A percentile compares a stretch with the other conserved stretches of the same genome.
Evolutionary conservation across 2,888 invertebrate species (phyloP).

Genomic region (Lycophotia porphyrea): DNA sequence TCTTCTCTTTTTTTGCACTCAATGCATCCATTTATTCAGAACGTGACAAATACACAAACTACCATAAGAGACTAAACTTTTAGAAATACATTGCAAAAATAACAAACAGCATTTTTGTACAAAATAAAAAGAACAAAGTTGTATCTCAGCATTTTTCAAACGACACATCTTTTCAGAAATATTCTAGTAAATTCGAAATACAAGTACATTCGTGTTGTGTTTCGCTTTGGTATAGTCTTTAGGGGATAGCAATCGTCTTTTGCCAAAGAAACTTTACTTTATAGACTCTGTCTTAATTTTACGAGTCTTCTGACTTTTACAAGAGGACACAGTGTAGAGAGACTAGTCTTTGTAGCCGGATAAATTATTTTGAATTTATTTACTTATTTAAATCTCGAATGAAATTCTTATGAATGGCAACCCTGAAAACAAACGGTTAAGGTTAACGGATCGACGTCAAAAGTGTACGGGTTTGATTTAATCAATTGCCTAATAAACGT

Average conservation of each 20-base stretch:
- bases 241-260: slow-evolving; percentile 46
- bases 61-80: slow-evolving; percentile 3
- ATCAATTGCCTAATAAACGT: neutral
- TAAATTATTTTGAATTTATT: neutral
- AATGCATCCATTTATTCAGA: slow-evolving; percentile 7
- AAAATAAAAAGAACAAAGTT: slow-evolving; percentile 43
- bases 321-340: neutral
- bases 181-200: slow-evolving; percentile 28
- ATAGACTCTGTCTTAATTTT: slow-evolving; percentile 34
- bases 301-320: slow-evolving; percentile 24
- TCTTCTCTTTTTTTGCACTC: slow-evolving; percentile 1
- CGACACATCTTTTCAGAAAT: slow-evolving; percentile 41
- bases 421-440: neutral
- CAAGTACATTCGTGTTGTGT: slow-evolving; percentile 28
- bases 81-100: slow-evolving; percentile 31
- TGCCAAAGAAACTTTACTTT: slow-evolving; percentile 34
- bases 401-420: neutral
- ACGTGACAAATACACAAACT: slow-evolving; percentile 34
- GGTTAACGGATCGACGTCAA: neutral
- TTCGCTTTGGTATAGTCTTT: slow-evolving; percentile 30
- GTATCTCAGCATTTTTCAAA: slow-evolving; percentile 42
- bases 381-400: neutral
- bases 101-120: slow-evolving; percentile 12
- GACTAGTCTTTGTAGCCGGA: no score
- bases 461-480: neutral